Percentiles rank a stretch among this genome's conserved stretches.
These are phyloP conservation scores for Ceratitis capitata DNA, from an alignment of 1,140 invertebrate species.

Conservation along the genomic window DNA sequence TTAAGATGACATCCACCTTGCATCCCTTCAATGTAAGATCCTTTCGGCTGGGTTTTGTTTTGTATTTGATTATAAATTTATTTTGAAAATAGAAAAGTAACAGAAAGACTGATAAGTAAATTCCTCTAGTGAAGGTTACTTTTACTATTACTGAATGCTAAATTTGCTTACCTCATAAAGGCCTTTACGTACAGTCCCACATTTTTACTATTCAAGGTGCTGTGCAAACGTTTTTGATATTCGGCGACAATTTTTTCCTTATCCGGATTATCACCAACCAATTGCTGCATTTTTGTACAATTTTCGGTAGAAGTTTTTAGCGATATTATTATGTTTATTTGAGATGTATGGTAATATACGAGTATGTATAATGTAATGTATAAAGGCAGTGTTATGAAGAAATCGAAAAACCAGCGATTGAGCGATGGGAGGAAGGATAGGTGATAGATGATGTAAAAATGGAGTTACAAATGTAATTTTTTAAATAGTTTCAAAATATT, in stretches of 20 bases:
- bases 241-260: slow-evolving; percentile 81
- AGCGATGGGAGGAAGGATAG: background rate
- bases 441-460: background rate
- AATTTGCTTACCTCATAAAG: slow-evolving; percentile 76
- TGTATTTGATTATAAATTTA: background rate
- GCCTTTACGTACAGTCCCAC: slow-evolving; percentile 83
- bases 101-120: too few relatives aligned
- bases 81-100: too few relatives aligned
- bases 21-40: slow-evolving; percentile 76
- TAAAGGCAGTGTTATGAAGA: background rate
- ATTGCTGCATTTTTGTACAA: slow-evolving; percentile 53
- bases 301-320: background rate
- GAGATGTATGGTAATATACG: background rate
- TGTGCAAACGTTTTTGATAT: slow-evolving; percentile 81
- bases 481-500: too few relatives aligned
- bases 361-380: background rate
- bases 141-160: background rate
- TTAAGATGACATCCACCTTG: slow-evolving; percentile 80
- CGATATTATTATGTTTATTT: background rate
- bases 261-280: slow-evolving; percentile 67
- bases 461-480: background rate
- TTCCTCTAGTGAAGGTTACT: too few relatives aligned
- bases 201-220: slow-evolving; percentile 85
- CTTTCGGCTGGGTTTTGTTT: slow-evolving; percentile 70
- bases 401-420: background rate